phyloP scores from a whole-genome alignment of 2,113 vertebrate species.

The Notarius lentiginosus region DNA sequence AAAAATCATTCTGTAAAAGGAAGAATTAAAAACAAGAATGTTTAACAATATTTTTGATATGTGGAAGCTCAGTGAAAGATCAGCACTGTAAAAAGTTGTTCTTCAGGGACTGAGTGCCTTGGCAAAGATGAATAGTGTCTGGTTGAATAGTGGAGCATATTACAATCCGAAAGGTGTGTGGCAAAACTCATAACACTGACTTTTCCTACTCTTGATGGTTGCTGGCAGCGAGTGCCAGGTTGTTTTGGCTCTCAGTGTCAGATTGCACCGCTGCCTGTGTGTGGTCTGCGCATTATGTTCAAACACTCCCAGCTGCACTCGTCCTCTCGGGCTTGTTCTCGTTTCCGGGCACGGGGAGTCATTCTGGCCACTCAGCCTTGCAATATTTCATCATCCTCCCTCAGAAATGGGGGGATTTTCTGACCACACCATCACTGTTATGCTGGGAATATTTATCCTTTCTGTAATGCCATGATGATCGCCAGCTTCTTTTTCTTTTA shows the following conservation, averaged over 20 bases:
- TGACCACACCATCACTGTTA: constrained; percentile 25
- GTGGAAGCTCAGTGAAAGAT: neutral
- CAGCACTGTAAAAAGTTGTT: neutral
- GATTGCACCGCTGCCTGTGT: constrained; percentile 49
- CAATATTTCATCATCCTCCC: constrained; percentile 40
- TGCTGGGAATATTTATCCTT: constrained; percentile 6
- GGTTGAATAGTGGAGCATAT: neutral
- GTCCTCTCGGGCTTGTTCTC: constrained; percentile 13
- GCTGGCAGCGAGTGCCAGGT: constrained; percentile 37
- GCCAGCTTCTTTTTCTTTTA: neutral
- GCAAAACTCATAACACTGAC: constrained; percentile 39
- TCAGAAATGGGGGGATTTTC: constrained; percentile 27
- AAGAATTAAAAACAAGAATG: neutral
- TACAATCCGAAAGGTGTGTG: constrained; percentile 23
- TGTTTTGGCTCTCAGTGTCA: constrained; percentile 45
- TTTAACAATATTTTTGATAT: neutral
- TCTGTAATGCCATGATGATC: constrained; percentile 10
- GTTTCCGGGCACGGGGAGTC: constrained; percentile 33
- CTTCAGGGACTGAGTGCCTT: neutral
- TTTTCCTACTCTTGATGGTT: constrained; percentile 47
- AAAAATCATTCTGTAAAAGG: neutral
- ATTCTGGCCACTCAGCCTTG: constrained; percentile 25
- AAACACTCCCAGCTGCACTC: constrained; percentile 36
- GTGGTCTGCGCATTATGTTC: constrained; percentile 46
- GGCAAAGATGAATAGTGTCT: neutral